Base-by-base conservation (phyloP, 1,140 invertebrate genomes). In the Formica exsecta region DNA sequence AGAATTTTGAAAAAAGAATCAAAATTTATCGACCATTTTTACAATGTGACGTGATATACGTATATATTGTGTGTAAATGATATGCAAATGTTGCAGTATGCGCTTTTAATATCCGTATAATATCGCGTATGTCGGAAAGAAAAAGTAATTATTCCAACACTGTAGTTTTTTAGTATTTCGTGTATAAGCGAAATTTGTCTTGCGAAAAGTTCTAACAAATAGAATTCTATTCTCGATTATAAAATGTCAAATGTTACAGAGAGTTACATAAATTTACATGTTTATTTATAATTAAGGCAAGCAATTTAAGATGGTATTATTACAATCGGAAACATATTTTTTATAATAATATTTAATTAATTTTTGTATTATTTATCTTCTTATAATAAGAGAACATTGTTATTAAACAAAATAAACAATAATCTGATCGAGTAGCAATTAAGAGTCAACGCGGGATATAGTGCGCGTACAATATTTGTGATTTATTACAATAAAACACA, bases 11-110 rank as follows among this genome's bases (percentile, higher is more conserved):
- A 16, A 22, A 22, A 38, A n/a, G 22, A 74, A 61, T 41, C 5
- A 1, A 6, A 19, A 41, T 9, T 7, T 22, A 3, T 38, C 11
- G 29, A 22, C 16, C 11, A 25, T 73, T 19, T n/a, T 5, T 38
- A 25, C 32, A 29, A 74, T 54, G 51, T 74, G 48, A 51, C 48
- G 16, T 6, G 16, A 61, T 61, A 36, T 13, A 4, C 29, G 7
- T 2, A 62, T 19, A 19, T 76, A 76, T 76, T 64, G 74, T 76
- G 38, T 76, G 74, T 41, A 76, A 76, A 76, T 76, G 57, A 62
- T 76, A 76, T 62, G 61, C 22, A 76, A 76, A 62, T 76, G 57
- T 44, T 9, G 59, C 29, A 22, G n/a, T 61, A 16, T 25, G n/a
- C 8, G 36, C 19, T 8, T 29, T 29, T 13, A 38, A 44, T 25